Evolutionary conservation across 2,888 invertebrate genomes (phyloP).

Genomic region (Corythucha ciliata): DNA sequence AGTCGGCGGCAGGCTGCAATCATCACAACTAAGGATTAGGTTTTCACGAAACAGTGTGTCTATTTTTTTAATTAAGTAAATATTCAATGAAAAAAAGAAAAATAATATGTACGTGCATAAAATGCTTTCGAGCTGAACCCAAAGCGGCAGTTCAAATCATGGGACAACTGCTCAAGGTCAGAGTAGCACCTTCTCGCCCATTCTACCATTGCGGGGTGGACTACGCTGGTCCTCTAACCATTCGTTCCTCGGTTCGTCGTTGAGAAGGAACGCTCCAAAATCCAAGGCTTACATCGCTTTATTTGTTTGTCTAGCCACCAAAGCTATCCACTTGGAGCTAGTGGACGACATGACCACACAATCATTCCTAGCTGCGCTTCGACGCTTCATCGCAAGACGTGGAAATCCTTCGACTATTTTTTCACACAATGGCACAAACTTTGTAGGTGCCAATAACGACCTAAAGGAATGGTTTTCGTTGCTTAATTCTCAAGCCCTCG

Average conservation of each 20-base stretch:
- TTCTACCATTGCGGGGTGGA: slow-evolving; percentile 13
- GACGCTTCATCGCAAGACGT: slow-evolving; percentile 34
- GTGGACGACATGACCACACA: slow-evolving; percentile 32
- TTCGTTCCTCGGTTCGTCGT: background rate
- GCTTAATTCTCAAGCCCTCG: no score
- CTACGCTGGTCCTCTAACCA: background rate
- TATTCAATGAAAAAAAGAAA: slow-evolving; percentile 14
- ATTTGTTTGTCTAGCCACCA: slow-evolving; percentile 36
- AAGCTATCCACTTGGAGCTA: slow-evolving; percentile 36
- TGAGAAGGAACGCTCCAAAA: slow-evolving; percentile 22
- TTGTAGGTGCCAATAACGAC: slow-evolving; percentile 4
- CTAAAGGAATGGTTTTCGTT: background rate
- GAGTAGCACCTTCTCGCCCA: slow-evolving; percentile 31
- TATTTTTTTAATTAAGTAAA: no score
- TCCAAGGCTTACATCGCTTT: slow-evolving; percentile 28
- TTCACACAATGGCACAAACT: slow-evolving; percentile 10
- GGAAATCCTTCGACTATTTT: slow-evolving; percentile 26
- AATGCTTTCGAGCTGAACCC: slow-evolving; percentile 18
- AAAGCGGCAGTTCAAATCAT: slow-evolving; percentile 30
- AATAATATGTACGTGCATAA: slow-evolving; percentile 30
- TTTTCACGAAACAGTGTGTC: no score
- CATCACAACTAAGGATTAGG: background rate
- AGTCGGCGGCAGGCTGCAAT: slow-evolving; percentile 2
- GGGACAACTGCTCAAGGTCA: slow-evolving; percentile 34
- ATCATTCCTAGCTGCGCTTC: slow-evolving; percentile 33